These are phyloP conservation scores for Aradophagus sp. DNA, from an alignment of 1,140 invertebrate genomes.

Conservation along the genomic window DNA sequence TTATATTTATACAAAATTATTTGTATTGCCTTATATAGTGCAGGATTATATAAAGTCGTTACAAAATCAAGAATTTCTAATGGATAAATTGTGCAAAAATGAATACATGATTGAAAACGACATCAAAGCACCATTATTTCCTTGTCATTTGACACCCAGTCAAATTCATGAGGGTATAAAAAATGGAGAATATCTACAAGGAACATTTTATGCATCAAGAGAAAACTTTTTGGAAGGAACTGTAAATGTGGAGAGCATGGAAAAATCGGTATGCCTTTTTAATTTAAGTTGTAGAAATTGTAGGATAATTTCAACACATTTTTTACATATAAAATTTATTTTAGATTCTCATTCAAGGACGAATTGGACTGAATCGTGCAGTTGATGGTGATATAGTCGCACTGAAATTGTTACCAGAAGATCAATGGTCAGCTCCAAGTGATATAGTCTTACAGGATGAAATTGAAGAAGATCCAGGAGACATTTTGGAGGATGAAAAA, in stretches of 20 bases:
- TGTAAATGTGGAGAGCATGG: conserved; percentile 85
- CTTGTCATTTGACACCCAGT: conserved; percentile 86
- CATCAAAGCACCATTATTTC: conserved; percentile 83
- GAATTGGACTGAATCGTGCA: conserved; percentile 92
- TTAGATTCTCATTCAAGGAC: conserved; percentile 92
- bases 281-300: conserved; percentile 14
- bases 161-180: conserved; percentile 88
- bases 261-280: conserved; percentile 80
- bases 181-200: conserved; percentile 86
- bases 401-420: conserved; percentile 91
- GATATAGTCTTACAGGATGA: conserved; percentile 90
- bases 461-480: conserved; percentile 79
- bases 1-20: no score
- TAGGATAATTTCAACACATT: no score
- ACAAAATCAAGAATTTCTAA: conserved; percentile 76
- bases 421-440: conserved; percentile 91
- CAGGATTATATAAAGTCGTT: conserved; percentile 68
- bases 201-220: conserved; percentile 86
- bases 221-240: conserved; percentile 97
- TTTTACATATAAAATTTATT: no score
- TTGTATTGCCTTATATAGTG: no score
- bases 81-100: conserved; percentile 86
- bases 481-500: conserved; percentile 81
- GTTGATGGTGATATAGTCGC: conserved; percentile 97
- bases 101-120: conserved; percentile 79